Percentiles rank a stretch among this genome's conserved stretches.
Evolutionary conservation across 2,888 invertebrate species (phyloP).

Genomic region (Pachliopta kotzebuea): DNA sequence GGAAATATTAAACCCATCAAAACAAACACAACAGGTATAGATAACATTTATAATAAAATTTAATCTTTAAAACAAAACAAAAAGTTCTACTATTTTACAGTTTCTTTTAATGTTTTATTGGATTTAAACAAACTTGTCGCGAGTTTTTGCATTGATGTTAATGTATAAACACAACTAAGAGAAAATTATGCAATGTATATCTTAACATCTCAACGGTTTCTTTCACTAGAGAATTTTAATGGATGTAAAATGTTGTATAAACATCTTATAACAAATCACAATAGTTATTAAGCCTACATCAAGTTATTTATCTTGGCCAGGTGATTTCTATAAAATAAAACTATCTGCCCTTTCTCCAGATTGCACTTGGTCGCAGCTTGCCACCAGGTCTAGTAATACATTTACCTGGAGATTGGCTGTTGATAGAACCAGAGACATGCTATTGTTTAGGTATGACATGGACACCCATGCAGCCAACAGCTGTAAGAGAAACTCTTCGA

Average conservation of each 20-base stretch:
- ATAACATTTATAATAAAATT: neutral
- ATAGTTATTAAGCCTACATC: no score
- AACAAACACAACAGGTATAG: constrained; percentile 62
- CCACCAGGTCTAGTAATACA: constrained; percentile 79
- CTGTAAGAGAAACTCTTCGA: constrained; percentile 82
- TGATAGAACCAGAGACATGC: constrained; percentile 77
- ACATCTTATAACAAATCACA: no score
- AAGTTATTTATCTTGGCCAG: neutral
- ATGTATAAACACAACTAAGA: no score
- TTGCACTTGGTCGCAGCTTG: constrained; percentile 64
- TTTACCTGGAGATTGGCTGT: constrained; percentile 78
- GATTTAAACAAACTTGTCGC: no score
- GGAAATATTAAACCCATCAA: constrained; percentile 80
- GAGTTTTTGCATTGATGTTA: no score
- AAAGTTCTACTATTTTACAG: no score
- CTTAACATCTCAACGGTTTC: no score
- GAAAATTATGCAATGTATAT: no score
- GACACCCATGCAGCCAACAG: constrained; percentile 81
- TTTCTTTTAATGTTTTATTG: no score
- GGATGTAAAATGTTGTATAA: no score
- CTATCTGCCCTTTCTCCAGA: constrained; percentile 43
- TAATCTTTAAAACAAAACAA: neutral
- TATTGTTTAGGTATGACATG: constrained; percentile 81
- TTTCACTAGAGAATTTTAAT: no score
- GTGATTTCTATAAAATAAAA: neutral